Evolutionary conservation across 2,888 invertebrate species (phyloP).

Genomic region (Lottia gigantea): DNA sequence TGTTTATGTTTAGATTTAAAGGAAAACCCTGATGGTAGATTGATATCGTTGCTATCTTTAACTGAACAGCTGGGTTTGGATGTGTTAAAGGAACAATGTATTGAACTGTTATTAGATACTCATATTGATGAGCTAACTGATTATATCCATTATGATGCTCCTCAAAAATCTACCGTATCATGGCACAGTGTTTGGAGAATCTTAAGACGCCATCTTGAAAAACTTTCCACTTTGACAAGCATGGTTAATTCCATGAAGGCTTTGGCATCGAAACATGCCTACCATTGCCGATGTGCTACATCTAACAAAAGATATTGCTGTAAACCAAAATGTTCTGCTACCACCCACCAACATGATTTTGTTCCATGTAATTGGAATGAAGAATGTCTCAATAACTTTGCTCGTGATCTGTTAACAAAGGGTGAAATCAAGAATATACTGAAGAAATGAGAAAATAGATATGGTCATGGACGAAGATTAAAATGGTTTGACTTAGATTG

Average conservation of each 20-base stretch:
- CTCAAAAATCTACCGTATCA: neutral
- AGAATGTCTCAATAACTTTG: constrained; percentile 4
- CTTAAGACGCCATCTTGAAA: neutral
- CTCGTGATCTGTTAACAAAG: neutral
- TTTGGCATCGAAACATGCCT: neutral
- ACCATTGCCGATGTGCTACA: constrained; percentile 4
- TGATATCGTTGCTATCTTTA: neutral
- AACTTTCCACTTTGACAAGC: neutral
- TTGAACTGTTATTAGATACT: neutral
- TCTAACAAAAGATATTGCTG: constrained; percentile 9
- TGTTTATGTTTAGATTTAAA: constrained; percentile 3
- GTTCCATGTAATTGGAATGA: constrained; percentile 5
- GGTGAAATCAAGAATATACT: constrained; percentile 2
- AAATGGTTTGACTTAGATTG: too few relatives aligned
- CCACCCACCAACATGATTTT: constrained; percentile 1
- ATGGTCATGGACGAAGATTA: too few relatives aligned
- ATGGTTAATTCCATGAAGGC: constrained; percentile 4
- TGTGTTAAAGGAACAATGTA: neutral
- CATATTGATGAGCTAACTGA: neutral
- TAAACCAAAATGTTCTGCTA: neutral
- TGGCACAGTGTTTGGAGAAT: constrained; percentile 9
- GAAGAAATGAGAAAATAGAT: neutral
- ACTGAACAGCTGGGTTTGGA: constrained; percentile 3
- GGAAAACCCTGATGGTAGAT: constrained; percentile 1
- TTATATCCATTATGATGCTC: constrained; percentile 4